Base-by-base conservation (phyloP, 1,140 invertebrate genomes). In the Meteorus sp. region DNA sequence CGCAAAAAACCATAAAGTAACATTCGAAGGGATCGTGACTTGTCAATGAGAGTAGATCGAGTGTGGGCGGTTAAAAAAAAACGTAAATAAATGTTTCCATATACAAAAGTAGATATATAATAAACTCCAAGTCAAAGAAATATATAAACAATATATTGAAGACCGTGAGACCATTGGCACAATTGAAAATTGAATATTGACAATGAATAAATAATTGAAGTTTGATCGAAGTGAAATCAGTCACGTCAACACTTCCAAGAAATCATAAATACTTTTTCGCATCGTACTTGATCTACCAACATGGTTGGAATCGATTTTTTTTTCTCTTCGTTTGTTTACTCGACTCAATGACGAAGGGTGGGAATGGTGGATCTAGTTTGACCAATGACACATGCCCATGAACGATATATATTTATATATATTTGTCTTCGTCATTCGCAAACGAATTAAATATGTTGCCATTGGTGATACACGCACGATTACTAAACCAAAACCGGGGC, bases 401-500 rank as follows among this genome's bases (percentile, higher is more conserved):
- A n/a, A 25, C 20, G 20, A 29, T 29, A 29, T 43, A 35, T 35
- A 35, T 35, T 39, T 50, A 50, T 23, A 37, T 50, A 41, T 23
- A 33, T 50, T 27, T 19, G 29, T 29, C 5, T 33, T n/a, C n/a
- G 27, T 7, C 9, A 8, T 19, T 11, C 20, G 35, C 51, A 9
- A 23, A 22, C 8, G 35, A 39, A 13, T 48, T 41, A 27, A 39
- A 15, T 33, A 44, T 8, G 39, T 43, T 33, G 37, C 27, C 11
- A 11, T 11, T 33, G 11, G 25, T 47, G 20, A n/a, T 23, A 23
- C 37, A 25, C 37, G 43, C 13, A 15, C 48, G 41, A 51, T 58
- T 50, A 62, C 60, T 57, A 62, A 62, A 62, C 54, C 57, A 55
- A 57, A 59, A 62, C 25, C 41, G 60, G 48, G 57, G 53, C 57